These are phyloP conservation scores for Apamea sordens DNA, from an alignment of 2,888 invertebrate genomes.

Conservation along the genomic window DNA sequence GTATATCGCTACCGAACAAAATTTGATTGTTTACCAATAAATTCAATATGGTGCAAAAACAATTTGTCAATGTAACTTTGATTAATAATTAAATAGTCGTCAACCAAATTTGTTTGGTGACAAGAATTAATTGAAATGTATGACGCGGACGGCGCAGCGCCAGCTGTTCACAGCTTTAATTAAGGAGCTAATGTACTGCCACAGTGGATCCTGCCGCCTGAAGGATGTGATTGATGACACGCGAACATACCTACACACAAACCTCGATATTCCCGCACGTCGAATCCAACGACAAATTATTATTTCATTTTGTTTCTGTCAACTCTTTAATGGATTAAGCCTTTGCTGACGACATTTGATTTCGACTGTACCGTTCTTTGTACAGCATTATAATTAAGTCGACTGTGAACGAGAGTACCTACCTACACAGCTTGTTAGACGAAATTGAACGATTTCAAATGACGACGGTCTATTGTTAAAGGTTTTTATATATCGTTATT, in stretches of 20 bases:
- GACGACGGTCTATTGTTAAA: slow-evolving; percentile 43
- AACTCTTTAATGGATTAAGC: slow-evolving; percentile 74
- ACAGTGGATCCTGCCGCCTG: slow-evolving; percentile 73
- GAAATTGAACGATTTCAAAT: slow-evolving; percentile 44
- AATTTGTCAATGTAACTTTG: slow-evolving; percentile 75
- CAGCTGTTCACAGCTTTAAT: slow-evolving; percentile 87
- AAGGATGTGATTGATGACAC: slow-evolving; percentile 85
- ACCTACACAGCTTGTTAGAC: slow-evolving; percentile 35
- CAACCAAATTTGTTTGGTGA: slow-evolving; percentile 83
- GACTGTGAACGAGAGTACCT: slow-evolving; percentile 32
- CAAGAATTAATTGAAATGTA: slow-evolving; percentile 89
- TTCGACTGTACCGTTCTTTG: slow-evolving; percentile 52
- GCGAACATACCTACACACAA: slow-evolving; percentile 64
- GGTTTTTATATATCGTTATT: slow-evolving; percentile 41
- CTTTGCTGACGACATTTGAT: slow-evolving; percentile 68
- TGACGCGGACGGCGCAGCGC: slow-evolving; percentile 78
- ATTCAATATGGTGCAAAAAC: slow-evolving; percentile 65
- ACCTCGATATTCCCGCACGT: slow-evolving; percentile 63
- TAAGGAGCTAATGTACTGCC: slow-evolving; percentile 88
- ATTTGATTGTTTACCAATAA: slow-evolving; percentile 58
- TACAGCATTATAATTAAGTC: slow-evolving; percentile 45
- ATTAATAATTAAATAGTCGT: slow-evolving; percentile 81
- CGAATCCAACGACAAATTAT: slow-evolving; percentile 76
- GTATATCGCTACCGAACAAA: slow-evolving; percentile 18
- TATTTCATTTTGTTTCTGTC: slow-evolving; percentile 80